phyloP scores from a whole-genome alignment of 2,888 invertebrate genomes.

The Phymatocera aterrima region DNA sequence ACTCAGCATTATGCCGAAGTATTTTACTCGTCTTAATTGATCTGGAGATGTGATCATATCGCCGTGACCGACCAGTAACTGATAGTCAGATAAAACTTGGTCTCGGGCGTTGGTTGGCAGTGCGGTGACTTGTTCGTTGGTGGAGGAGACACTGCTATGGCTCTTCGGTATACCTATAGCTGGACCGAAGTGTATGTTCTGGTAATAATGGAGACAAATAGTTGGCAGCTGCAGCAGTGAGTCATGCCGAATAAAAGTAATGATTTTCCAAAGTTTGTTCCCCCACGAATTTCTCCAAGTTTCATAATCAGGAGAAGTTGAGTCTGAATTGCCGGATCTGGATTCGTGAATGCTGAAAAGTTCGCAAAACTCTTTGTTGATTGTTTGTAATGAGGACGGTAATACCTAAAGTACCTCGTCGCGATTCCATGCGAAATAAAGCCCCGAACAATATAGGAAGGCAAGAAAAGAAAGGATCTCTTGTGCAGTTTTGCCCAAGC shows the following conservation, averaged over 20 bases:
- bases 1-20: too few relatives aligned
- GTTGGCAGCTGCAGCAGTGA: neutral
- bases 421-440: neutral
- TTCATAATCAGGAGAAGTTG: neutral
- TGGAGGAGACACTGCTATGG: neutral
- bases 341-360: neutral
- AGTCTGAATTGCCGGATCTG: neutral
- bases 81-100: too few relatives aligned
- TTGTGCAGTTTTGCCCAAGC: neutral
- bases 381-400: neutral
- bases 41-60: too few relatives aligned
- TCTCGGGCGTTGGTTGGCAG: too few relatives aligned
- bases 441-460: neutral
- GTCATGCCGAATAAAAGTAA: neutral
- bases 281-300: neutral
- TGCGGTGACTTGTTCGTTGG: neutral
- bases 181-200: neutral
- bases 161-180: neutral
- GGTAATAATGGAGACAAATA: neutral
- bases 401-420: neutral
- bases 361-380: neutral
- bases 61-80: too few relatives aligned
- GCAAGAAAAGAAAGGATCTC: neutral
- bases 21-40: too few relatives aligned
- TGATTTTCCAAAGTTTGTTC: neutral